A percentile compares a stretch with the other conserved stretches of the same genome.
Conservation (phyloP, 2,888 invertebrate genomes). For the Cremastinae sp. region DNA sequence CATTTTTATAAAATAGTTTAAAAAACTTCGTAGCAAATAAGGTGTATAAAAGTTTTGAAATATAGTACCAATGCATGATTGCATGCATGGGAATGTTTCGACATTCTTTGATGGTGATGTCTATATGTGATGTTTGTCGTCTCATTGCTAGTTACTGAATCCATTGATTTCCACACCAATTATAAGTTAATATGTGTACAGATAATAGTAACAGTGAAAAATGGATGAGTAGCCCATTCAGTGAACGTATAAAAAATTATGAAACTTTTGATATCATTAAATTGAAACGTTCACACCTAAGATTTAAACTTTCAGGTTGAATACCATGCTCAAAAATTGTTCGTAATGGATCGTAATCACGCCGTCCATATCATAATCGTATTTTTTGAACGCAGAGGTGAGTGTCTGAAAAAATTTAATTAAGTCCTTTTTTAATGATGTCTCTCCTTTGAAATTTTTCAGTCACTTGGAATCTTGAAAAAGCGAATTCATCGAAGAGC, state of each 20-base stretch:
- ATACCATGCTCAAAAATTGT: constrained; percentile 96
- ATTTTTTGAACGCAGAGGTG: constrained; percentile 92
- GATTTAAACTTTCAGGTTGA: constrained; percentile 87
- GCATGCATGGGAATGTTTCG: constrained; percentile 48
- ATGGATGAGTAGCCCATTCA: too few relatives aligned
- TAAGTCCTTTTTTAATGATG: too few relatives aligned
- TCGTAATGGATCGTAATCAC: constrained; percentile 97
- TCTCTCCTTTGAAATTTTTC: neutral
- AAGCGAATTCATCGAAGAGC: too few relatives aligned
- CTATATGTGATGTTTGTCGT: neutral
- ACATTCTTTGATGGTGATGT: constrained; percentile 24
- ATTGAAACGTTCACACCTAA: neutral
- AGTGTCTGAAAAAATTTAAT: constrained; percentile 90
- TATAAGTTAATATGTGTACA: neutral
- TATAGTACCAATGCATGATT: constrained; percentile 15
- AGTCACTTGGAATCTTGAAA: neutral
- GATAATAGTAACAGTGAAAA: too few relatives aligned
- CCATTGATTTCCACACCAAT: neutral
- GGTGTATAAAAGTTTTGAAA: constrained; percentile 40
- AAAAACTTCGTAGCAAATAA: constrained; percentile 12
- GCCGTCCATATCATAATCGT: constrained; percentile 96
- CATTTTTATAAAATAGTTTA: neutral
- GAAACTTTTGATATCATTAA: neutral
- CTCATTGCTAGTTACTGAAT: constrained; percentile 10
- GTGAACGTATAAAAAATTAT: neutral